A percentile compares a stretch with the other conserved stretches of the same genome.
phyloP scores from a whole-genome alignment of 1,140 invertebrate species.

The Acromyrmex heyeri region DNA sequence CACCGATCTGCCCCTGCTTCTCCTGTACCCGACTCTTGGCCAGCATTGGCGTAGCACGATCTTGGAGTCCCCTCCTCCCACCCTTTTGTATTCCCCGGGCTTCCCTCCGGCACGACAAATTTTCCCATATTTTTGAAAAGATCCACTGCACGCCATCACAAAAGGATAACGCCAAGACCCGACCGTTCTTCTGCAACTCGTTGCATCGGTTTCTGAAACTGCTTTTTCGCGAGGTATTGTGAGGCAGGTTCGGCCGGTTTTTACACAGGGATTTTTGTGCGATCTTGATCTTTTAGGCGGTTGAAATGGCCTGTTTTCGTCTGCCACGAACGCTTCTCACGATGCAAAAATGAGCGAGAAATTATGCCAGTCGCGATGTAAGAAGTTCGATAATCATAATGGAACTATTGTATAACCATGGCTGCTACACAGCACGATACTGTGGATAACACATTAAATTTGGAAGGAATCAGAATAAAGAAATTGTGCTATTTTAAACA shows the following conservation, averaged over 20 bases:
- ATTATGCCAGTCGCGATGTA: not conserved
- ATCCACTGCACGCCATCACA: not conserved
- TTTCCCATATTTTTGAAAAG: slow-evolving; percentile 70
- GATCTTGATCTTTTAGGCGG: slow-evolving; percentile 44
- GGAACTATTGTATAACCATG: not conserved
- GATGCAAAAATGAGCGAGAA: slow-evolving; percentile 10
- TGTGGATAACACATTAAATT: not conserved
- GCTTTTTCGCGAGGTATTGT: slow-evolving; percentile 57
- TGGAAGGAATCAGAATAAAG: not conserved
- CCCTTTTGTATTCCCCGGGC: slow-evolving; percentile 29
- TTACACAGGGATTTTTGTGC: slow-evolving; percentile 58
- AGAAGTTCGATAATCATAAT: not conserved
- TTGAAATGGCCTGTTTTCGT: slow-evolving; percentile 37
- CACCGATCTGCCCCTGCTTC: slow-evolving; percentile 31
- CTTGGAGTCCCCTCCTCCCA: not conserved
- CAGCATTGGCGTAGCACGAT: slow-evolving; percentile 43
- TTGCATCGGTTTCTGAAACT: slow-evolving; percentile 40
- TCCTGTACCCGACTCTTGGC: not conserved
- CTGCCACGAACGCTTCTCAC: slow-evolving; percentile 31
- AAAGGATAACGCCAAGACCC: slow-evolving; percentile 38
- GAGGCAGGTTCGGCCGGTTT: slow-evolving; percentile 65
- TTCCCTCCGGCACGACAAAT: slow-evolving; percentile 38
- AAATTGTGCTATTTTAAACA: not conserved
- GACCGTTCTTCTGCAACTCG: slow-evolving; percentile 49
- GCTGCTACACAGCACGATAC: not conserved